These are phyloP conservation scores for Protophormia terraenovae DNA, from an alignment of 2,888 invertebrate species.

Conservation along the genomic window DNA sequence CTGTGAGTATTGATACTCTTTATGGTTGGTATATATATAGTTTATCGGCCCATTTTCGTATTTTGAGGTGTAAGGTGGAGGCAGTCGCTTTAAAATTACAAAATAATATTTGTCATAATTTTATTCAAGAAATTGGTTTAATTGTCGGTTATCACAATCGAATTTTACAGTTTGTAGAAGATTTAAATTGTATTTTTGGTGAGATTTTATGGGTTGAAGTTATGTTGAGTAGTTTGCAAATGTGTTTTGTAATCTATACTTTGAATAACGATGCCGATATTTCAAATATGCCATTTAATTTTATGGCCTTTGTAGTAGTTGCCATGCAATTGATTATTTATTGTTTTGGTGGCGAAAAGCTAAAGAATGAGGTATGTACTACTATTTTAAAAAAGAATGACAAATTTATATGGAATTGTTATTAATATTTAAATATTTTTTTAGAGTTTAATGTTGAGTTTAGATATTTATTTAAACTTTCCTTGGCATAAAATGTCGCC, in stretches of 20 bases:
- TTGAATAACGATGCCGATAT: slow-evolving; percentile 47
- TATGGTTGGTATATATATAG: slow-evolving; percentile 67
- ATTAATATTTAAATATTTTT: neutral
- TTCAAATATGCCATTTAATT: slow-evolving; percentile 54
- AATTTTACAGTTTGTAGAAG: slow-evolving; percentile 34
- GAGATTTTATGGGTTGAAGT: slow-evolving; percentile 64
- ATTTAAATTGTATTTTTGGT: slow-evolving; percentile 59
- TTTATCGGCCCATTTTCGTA: slow-evolving; percentile 66
- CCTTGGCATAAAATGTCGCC: slow-evolving; percentile 62
- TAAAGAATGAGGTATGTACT: slow-evolving; percentile 66
- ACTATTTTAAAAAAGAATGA: too few relatives aligned
- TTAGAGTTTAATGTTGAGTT: slow-evolving; percentile 33
- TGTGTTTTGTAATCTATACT: slow-evolving; percentile 64
- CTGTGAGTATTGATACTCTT: slow-evolving; percentile 53
- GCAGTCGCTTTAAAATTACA: neutral
- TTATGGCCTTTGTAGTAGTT: slow-evolving; percentile 19
- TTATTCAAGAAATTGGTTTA: slow-evolving; percentile 17
- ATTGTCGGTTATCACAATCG: slow-evolving; percentile 50
- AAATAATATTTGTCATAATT: neutral
- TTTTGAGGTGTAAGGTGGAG: slow-evolving; percentile 55
- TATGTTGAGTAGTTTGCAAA: slow-evolving; percentile 53
- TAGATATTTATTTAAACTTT: slow-evolving; percentile 55
- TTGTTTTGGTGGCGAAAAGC: slow-evolving; percentile 68
- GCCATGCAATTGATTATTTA: slow-evolving; percentile 66
- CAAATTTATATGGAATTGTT: neutral